Evolutionary conservation across 92 coral and sea anemone species (phyloP).

Genomic region (Micromussa lordhowensis): DNA sequence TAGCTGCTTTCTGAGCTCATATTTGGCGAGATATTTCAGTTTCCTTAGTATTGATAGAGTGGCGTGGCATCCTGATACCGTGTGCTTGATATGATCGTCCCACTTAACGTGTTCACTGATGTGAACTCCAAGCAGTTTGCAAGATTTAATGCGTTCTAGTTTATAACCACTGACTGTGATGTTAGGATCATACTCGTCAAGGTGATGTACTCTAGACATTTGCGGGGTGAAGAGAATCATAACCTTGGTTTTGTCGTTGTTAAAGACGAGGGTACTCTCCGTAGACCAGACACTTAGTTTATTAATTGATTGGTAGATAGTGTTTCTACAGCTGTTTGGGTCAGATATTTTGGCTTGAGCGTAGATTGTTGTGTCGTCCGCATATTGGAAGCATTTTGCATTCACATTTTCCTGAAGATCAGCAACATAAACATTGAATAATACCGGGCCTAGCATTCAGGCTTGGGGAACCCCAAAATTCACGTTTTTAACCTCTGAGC

Average conservation of each 20-base stretch:
- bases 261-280: too few species aligned
- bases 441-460: not conserved
- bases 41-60: slow-evolving; percentile 32
- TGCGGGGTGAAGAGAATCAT: too few species aligned
- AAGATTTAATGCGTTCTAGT: too few species aligned
- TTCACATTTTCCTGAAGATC: not conserved
- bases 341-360: slow-evolving; percentile 6
- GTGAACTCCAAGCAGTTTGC: too few species aligned
- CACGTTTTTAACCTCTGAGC: slow-evolving; percentile 6
- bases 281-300: slow-evolving; percentile 7
- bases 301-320: too few species aligned
- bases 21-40: slow-evolving; percentile 42
- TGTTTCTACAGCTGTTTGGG: slow-evolving; percentile 6
- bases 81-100: too few species aligned
- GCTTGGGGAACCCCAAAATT: too few species aligned
- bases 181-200: too few species aligned
- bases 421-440: not conserved
- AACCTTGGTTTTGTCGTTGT: too few species aligned
- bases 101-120: too few species aligned
- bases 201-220: too few species aligned
- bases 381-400: slow-evolving; percentile 38
- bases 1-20: slow-evolving; percentile 39
- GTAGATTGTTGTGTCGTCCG: slow-evolving; percentile 37
- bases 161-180: too few species aligned
- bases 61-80: slow-evolving; percentile 22